These are phyloP conservation scores for Apodemia mormo DNA, from an alignment of 2,888 invertebrate genomes.

Conservation along the genomic window DNA sequence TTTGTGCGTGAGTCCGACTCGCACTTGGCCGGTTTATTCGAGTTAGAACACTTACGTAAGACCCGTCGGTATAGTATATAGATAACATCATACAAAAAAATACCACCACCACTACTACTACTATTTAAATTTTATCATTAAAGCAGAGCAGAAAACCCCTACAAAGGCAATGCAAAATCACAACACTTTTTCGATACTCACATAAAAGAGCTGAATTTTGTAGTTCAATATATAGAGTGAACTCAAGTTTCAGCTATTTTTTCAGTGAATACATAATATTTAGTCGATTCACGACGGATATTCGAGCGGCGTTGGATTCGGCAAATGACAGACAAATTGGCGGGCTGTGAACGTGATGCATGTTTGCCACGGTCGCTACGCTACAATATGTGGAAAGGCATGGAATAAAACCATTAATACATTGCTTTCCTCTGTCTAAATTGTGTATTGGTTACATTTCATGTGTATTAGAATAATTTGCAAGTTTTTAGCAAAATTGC, in stretches of 20 bases:
- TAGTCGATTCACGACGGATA: constrained; percentile 46
- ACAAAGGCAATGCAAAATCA: too few relatives aligned
- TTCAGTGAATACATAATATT: constrained; percentile 25
- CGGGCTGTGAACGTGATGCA: constrained; percentile 62
- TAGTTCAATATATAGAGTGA: not conserved
- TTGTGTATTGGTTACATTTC: constrained; percentile 2
- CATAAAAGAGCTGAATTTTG: too few relatives aligned
- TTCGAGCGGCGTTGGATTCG: constrained; percentile 63
- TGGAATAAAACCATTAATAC: constrained; percentile 3
- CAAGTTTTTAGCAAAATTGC: too few relatives aligned
- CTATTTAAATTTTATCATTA: too few relatives aligned
- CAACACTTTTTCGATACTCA: too few relatives aligned
- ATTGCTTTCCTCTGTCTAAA: not conserved
- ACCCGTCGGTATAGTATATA: too few relatives aligned
- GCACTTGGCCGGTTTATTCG: too few relatives aligned
- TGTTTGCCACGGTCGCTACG: constrained; percentile 45
- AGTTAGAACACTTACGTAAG: too few relatives aligned
- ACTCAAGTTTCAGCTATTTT: constrained; percentile 15
- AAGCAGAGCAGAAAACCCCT: too few relatives aligned
- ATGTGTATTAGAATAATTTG: not conserved
- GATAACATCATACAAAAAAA: too few relatives aligned
- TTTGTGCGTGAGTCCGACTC: too few relatives aligned
- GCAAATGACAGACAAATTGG: constrained; percentile 71
- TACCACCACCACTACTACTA: too few relatives aligned
- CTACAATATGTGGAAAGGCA: constrained; percentile 21